phyloP scores from a whole-genome alignment of 2,797 vertebrate species.

The Diplodus sargus region DNA sequence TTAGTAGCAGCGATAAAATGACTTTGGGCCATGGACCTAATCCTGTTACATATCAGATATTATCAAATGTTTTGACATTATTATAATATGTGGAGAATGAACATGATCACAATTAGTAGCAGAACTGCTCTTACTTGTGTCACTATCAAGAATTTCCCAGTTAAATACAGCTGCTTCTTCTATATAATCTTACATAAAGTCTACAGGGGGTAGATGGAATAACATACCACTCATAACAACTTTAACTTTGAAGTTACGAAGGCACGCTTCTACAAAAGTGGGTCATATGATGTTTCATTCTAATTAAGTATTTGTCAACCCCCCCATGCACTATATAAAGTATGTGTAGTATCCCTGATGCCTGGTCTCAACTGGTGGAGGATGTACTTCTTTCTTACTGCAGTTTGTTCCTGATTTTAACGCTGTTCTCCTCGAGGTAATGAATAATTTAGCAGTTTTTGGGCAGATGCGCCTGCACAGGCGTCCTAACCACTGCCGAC shows the following conservation, averaged over 20 bases:
- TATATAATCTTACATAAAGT: slow-evolving; percentile 11
- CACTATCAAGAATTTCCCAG: slow-evolving; percentile 3
- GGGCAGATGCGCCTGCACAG: neutral
- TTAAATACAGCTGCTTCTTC: slow-evolving; percentile 5
- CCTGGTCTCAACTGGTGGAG: slow-evolving; percentile 4
- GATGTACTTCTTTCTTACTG: neutral
- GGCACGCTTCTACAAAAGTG: slow-evolving; percentile 53
- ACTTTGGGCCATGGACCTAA: neutral
- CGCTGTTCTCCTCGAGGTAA: neutral
- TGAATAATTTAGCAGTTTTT: slow-evolving; percentile 35
- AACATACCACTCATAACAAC: slow-evolving; percentile 21
- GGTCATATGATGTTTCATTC: slow-evolving; percentile 56
- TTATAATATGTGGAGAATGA: slow-evolving; percentile 8
- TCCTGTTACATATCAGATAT: neutral
- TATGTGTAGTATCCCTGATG: slow-evolving; percentile 29
- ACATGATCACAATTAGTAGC: slow-evolving; percentile 1
- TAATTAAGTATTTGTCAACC: slow-evolving; percentile 44
- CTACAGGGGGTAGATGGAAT: slow-evolving; percentile 14
- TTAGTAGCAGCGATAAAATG: neutral
- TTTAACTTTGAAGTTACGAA: slow-evolving; percentile 53
- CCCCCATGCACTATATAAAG: slow-evolving; percentile 20
- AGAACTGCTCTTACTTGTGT: neutral
- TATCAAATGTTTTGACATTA: neutral
- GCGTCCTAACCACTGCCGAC: neutral
- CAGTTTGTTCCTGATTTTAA: slow-evolving; percentile 29